Evolutionary conservation across 2,113 vertebrate species (phyloP).

Genomic region (Seriola aureovittata): DNA sequence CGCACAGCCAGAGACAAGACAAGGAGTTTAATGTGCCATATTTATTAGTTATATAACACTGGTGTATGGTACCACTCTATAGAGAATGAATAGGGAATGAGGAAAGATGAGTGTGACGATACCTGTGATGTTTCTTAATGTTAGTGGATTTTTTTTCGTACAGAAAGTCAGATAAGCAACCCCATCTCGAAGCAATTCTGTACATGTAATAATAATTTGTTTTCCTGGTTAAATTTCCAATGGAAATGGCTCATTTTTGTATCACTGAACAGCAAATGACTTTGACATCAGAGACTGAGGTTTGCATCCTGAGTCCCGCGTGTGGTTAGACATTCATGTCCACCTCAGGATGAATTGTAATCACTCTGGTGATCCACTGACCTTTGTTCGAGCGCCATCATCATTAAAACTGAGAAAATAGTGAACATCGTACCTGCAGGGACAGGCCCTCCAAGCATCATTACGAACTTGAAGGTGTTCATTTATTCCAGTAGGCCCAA

Average conservation of each 20-base stretch:
- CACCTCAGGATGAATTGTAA: not conserved
- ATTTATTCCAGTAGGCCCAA: slow-evolving; percentile 11
- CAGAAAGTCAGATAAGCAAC: not conserved
- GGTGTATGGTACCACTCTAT: not conserved
- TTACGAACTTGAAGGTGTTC: slow-evolving; percentile 23
- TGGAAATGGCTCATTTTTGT: not conserved
- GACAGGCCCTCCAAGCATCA: not conserved
- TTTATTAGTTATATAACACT: slow-evolving; percentile 23
- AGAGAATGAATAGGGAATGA: not conserved
- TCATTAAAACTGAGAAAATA: too few species aligned
- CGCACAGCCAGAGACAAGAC: not conserved
- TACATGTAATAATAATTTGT: not conserved
- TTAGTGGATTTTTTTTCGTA: not conserved
- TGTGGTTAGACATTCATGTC: not conserved
- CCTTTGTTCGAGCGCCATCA: not conserved
- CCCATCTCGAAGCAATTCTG: not conserved
- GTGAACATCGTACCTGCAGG: not conserved
- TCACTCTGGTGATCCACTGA: not conserved
- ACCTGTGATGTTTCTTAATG: not conserved
- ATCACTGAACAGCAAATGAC: not conserved
- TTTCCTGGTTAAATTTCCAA: not conserved
- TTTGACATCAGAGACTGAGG: not conserved
- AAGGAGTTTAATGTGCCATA: slow-evolving; percentile 7
- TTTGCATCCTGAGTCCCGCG: not conserved
- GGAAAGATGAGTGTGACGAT: not conserved